Evolutionary conservation across 2,113 vertebrate species (phyloP).

Genomic region (Bubo bubo): DNA sequence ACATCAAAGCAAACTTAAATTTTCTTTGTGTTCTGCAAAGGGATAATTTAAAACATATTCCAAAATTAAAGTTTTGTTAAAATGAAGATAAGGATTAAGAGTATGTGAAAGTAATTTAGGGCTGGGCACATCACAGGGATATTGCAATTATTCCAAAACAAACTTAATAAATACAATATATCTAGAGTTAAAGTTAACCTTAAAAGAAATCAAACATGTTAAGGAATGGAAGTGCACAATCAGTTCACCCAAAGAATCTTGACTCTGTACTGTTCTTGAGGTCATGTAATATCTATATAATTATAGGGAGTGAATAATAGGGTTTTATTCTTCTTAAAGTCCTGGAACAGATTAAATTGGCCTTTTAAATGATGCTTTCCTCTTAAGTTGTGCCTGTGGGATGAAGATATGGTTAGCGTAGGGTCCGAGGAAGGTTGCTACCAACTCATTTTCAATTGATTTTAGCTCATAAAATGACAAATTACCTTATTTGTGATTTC

Average conservation of each 20-base stretch:
- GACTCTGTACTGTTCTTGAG: not conserved
- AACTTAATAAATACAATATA: not conserved
- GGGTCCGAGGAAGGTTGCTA: not conserved
- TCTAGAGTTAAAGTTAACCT: not conserved
- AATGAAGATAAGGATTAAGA: constrained; percentile 6
- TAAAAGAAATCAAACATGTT: constrained; percentile 10
- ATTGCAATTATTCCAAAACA: constrained; percentile 19
- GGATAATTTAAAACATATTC: not conserved
- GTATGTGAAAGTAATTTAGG: not conserved
- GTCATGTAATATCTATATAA: not conserved
- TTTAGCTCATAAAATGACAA: not conserved
- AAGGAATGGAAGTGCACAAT: not conserved
- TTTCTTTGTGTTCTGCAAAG: not conserved
- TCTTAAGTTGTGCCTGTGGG: not conserved
- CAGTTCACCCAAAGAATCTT: not conserved
- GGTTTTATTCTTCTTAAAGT: not conserved
- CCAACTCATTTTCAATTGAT: not conserved
- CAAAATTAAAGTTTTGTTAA: not conserved
- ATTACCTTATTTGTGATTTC: not conserved
- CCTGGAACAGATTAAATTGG: not conserved
- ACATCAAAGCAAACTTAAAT: not conserved
- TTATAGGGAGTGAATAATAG: not conserved
- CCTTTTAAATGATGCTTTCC: not conserved
- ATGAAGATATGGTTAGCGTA: not conserved
- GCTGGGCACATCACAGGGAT: not conserved